Evolutionary conservation across 2,888 invertebrate genomes (phyloP).

Genomic region (Cylindroiulus punctatus): DNA sequence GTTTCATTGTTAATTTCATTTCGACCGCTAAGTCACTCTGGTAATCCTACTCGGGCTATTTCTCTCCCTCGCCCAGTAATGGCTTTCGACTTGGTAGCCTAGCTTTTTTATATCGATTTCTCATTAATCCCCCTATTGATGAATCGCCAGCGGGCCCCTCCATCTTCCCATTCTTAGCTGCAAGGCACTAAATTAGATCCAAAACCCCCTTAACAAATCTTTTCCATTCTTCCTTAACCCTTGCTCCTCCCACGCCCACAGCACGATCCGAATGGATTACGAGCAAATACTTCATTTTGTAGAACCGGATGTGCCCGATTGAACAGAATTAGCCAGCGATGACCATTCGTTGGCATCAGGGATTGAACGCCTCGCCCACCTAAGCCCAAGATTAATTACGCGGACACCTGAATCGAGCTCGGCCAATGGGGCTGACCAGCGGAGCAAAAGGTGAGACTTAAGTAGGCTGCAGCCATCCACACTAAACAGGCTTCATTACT

Average conservation of each 20-base stretch:
- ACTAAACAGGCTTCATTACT: too few species aligned
- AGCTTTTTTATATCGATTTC: conserved; percentile 2
- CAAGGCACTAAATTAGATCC: neutral
- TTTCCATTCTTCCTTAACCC: neutral
- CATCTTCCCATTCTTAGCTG: conserved; percentile 19
- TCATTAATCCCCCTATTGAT: conserved; percentile 13
- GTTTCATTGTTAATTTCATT: conserved; percentile 30
- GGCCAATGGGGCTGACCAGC: neutral
- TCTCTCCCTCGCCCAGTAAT: neutral
- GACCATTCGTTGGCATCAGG: neutral
- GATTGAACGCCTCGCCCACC: neutral
- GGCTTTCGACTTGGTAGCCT: neutral
- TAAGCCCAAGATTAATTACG: neutral
- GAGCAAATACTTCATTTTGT: conserved; percentile 23
- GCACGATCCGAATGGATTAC: conserved; percentile 13
- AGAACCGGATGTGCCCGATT: conserved; percentile 8
- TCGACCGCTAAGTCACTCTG: neutral
- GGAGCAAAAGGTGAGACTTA: neutral
- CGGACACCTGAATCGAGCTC: neutral
- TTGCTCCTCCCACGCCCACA: neutral
- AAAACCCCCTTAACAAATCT: conserved; percentile 11
- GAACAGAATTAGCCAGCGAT: neutral
- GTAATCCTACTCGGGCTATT: neutral
- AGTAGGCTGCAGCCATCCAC: too few species aligned
- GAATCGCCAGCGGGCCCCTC: conserved; percentile 4